A percentile compares a stretch with the other conserved stretches of the same genome.
Conservation (phyloP, 2,797 vertebrate genomes). For the Acestrorhynchus altus region DNA sequence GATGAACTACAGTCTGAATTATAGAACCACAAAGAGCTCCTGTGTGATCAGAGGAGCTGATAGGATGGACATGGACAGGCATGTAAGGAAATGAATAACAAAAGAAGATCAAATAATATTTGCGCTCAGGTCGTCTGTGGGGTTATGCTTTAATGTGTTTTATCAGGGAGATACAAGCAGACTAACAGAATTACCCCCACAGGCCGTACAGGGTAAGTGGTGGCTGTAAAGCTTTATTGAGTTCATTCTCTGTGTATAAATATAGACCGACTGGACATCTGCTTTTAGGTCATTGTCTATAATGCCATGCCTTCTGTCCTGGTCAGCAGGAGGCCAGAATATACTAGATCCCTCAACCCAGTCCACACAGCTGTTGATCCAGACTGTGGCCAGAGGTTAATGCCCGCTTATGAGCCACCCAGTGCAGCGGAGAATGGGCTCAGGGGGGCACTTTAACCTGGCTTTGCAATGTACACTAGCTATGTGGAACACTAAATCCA, state of each 20-base stretch:
- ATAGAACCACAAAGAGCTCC: no score
- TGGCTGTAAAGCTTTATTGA: conserved; percentile 6
- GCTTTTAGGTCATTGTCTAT: conserved; percentile 18
- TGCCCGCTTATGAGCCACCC: conserved; percentile 4
- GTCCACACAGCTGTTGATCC: conserved; percentile 4
- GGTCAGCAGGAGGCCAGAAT: conserved; percentile 6
- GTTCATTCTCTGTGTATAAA: conserved; percentile 24
- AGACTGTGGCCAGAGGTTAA: conserved; percentile 5
- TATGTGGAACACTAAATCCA: conserved; percentile 21
- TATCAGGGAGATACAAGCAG: not conserved
- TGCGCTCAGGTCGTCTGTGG: not conserved
- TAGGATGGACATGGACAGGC: no score
- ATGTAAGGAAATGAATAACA: not conserved
- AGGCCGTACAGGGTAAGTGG: not conserved
- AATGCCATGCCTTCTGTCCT: conserved; percentile 11
- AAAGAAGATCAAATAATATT: not conserved
- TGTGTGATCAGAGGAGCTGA: no score
- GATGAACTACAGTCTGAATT: no score
- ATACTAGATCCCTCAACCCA: not conserved
- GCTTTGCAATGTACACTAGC: not conserved
- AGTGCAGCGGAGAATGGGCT: not conserved
- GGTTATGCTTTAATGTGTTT: not conserved
- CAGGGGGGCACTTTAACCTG: not conserved
- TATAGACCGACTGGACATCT: conserved; percentile 12
- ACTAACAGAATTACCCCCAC: not conserved